Evolutionary conservation across 2,113 vertebrate genomes (phyloP), one percentile per base, ranked within the genome.

Genomic region (Pseudonaja textilis): DNA sequence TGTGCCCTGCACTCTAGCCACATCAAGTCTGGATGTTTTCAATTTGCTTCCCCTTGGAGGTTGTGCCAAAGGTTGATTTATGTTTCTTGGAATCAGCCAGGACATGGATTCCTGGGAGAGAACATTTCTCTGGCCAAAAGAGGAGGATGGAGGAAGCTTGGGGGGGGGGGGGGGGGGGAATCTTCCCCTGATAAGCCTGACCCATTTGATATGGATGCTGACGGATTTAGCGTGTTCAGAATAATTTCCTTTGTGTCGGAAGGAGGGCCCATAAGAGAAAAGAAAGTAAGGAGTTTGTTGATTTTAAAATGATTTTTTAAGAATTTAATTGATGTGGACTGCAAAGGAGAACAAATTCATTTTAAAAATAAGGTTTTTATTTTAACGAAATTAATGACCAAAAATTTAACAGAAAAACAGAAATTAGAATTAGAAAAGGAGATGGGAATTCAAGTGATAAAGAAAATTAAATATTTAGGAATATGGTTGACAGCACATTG

Each of bases 61-160:
- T 89, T 89, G 39, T 22, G 29, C 26, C n/a, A 69, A 59, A 89
- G 26, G 92, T 52, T 89, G 88, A 89, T 89, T 92, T 92, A 85
- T 89, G 12, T 22, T 92, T 92, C 92, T 92, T 92, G 88, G 92
- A 92, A 92, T 34, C 10, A 26, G 52, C 64, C 87, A 39, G 92
- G 64, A 92, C 42, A 50, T 92, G 92, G 87, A 89, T 92, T 92
- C 92, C 52, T 92, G 54, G 55, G 88, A 89, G 64, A 89, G 88
- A 92, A 89, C 88, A 59, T 92, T 92, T 89, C 69, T 92, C 54
- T 74, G 25, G 92, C 92, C 88, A 89, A 89, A 89, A 81, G 34
- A 57, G 52, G 87, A 81, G 34, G 47, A 54, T 55, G 50, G 87
- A 85, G 61, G 52, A 81, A 92, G 39, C 42, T 42, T 0, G 6